Evolutionary conservation across 2,797 vertebrate genomes (phyloP).

Genomic region (Danio albolineatus): DNA sequence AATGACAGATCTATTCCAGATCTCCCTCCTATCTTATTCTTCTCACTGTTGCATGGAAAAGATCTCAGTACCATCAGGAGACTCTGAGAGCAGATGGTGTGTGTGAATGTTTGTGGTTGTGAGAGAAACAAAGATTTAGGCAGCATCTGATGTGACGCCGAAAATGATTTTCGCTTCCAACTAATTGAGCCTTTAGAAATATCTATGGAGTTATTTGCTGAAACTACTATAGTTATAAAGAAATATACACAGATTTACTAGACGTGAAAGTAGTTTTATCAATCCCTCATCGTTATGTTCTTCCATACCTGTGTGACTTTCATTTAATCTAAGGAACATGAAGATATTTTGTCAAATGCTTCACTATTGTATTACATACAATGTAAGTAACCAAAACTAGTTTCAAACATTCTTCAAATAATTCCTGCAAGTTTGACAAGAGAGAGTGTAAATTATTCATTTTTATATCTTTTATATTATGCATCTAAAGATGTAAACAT

Average conservation of each 20-base stretch:
- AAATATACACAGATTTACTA: no score
- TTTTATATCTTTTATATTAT: not conserved
- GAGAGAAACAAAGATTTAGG: not conserved
- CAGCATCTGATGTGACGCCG: not conserved
- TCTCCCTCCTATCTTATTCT: not conserved
- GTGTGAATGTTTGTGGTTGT: slow-evolving; percentile 22
- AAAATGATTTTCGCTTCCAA: not conserved
- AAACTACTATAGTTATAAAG: no score
- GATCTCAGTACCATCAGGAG: slow-evolving; percentile 12
- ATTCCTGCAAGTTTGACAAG: not conserved
- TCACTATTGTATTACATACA: no score
- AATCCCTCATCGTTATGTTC: no score
- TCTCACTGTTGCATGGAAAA: not conserved
- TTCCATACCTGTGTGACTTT: not conserved
- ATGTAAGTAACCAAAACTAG: not conserved
- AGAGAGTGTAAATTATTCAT: not conserved
- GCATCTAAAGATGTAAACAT: not conserved
- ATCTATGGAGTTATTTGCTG: not conserved
- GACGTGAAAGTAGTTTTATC: not conserved
- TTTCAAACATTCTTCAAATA: not conserved
- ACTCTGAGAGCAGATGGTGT: slow-evolving; percentile 29
- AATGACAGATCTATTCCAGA: slow-evolving; percentile 1
- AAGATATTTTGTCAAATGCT: no score
- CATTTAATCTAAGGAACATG: not conserved
- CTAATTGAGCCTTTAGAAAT: not conserved